phyloP scores from a whole-genome alignment of 2,888 invertebrate genomes.

The Conus canariensis region DNA sequence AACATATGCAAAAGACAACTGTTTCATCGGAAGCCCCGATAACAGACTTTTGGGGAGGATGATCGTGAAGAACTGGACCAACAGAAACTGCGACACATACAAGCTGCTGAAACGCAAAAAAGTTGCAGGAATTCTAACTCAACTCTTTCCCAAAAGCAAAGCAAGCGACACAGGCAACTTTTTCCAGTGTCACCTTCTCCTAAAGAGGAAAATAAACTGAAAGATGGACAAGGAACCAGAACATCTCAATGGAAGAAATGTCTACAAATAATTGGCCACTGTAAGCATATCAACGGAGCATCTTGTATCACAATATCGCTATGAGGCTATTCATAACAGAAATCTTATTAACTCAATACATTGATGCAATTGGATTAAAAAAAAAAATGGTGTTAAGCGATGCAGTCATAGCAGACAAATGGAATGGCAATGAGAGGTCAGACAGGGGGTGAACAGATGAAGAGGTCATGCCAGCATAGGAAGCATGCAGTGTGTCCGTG shows the following conservation, averaged over 20 bases:
- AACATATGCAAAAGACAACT: no score
- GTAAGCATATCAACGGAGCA: background rate
- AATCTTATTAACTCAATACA: background rate
- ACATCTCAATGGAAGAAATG: background rate
- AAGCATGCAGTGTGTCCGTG: background rate
- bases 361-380: background rate
- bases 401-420: background rate
- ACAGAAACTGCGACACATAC: background rate
- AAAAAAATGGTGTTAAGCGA: background rate
- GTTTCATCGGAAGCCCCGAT: no score
- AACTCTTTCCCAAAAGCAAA: background rate
- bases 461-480: constrained; percentile 2
- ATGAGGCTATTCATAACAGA: background rate
- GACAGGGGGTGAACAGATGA: background rate
- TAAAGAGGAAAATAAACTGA: background rate
- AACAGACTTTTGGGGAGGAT: no score
- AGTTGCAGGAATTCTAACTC: background rate
- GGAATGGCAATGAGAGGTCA: background rate
- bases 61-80: background rate
- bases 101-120: background rate
- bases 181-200: background rate
- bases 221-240: background rate
- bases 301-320: background rate
- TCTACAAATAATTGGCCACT: background rate
- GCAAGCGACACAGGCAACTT: background rate